These are phyloP conservation scores for Malaclemys terrapin DNA, from an alignment of 2,113 vertebrate species.

Conservation along the genomic window DNA sequence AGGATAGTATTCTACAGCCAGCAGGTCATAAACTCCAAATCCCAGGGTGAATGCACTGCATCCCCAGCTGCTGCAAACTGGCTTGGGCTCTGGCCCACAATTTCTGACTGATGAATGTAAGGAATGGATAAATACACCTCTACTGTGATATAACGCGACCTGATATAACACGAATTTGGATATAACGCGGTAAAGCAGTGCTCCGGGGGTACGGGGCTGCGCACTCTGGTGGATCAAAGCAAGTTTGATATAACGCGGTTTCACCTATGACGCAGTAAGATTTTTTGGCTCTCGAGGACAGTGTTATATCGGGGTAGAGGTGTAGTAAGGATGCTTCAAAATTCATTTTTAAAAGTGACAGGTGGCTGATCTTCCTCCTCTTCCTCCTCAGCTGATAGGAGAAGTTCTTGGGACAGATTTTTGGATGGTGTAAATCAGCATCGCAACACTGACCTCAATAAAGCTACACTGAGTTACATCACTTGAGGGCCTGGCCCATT, in stretches of 20 bases:
- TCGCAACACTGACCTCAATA: neutral
- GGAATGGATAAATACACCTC: neutral
- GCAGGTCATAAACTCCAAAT: too few relatives aligned
- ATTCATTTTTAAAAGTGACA: neutral
- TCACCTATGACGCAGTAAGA: too few relatives aligned
- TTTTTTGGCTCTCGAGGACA: too few relatives aligned
- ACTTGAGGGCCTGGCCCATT: neutral
- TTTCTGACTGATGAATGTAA: neutral
- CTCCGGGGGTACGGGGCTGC: too few relatives aligned
- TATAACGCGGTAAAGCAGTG: too few relatives aligned
- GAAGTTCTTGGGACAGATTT: rapidly evolving
- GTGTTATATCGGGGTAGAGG: too few relatives aligned
- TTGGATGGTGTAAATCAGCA: neutral
- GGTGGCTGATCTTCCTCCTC: neutral
- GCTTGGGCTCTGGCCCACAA: neutral
- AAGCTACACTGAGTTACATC: neutral
- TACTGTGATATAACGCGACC: too few relatives aligned
- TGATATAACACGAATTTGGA: too few relatives aligned
- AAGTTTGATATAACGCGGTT: too few relatives aligned
- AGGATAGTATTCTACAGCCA: neutral
- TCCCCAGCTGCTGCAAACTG: neutral
- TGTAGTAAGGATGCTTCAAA: neutral
- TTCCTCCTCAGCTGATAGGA: rapidly evolving
- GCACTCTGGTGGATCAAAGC: too few relatives aligned
- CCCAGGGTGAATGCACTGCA: neutral